These are phyloP conservation scores for Podiceps cristatus DNA, from an alignment of 2,113 vertebrate genomes.

Conservation along the genomic window DNA sequence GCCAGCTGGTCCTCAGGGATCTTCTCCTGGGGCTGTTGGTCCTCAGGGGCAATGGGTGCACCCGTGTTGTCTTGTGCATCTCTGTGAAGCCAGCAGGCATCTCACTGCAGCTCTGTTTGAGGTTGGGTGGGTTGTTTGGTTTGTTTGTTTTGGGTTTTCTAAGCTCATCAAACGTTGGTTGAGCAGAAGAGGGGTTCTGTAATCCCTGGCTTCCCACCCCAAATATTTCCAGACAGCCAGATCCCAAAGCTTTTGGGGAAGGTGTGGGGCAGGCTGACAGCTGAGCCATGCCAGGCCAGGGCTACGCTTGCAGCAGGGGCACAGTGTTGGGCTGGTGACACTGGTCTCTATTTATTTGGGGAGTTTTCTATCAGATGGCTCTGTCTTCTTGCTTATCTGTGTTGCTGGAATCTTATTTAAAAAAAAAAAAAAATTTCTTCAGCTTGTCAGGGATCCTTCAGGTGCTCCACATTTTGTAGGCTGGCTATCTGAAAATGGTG, in stretches of 20 bases:
- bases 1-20: not conserved
- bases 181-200: slow-evolving; percentile 35
- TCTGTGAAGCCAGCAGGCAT: not conserved
- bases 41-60: not conserved
- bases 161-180: slow-evolving; percentile 12
- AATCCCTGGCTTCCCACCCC: slow-evolving; percentile 15
- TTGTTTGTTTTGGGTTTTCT: not conserved
- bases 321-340: not conserved
- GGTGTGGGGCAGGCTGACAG: fast-evolving
- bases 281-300: fast-evolving
- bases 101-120: not conserved
- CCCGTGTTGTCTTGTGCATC: not conserved
- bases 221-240: slow-evolving; percentile 17
- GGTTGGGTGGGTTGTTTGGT: not conserved
- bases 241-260: not conserved
- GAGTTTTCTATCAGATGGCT: not conserved
- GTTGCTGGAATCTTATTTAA: not conserved
- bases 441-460: not conserved
- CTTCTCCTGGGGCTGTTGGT: not conserved
- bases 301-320: not conserved
- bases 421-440: not conserved
- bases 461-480: not conserved
- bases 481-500: not conserved
- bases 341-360: not conserved
- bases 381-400: not conserved